phyloP scores from a whole-genome alignment of 2,797 vertebrate genomes.

The Molossus molossus region DNA sequence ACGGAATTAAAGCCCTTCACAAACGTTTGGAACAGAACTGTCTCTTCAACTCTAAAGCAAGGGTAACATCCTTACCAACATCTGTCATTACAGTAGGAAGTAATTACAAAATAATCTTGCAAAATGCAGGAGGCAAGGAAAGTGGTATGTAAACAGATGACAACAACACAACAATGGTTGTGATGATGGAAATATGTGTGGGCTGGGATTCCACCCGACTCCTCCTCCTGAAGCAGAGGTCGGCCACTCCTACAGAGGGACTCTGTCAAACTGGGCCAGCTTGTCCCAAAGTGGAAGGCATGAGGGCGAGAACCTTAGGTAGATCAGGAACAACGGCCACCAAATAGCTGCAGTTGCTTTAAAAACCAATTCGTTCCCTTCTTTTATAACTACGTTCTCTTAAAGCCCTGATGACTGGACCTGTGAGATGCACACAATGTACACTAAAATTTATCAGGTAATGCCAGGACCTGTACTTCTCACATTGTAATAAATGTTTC shows the following conservation, averaged over 20 bases:
- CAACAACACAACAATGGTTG: neutral
- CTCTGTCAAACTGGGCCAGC: neutral
- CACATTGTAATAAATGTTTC: neutral
- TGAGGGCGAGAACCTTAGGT: neutral
- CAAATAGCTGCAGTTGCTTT: constrained; percentile 39
- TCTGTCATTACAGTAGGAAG: neutral
- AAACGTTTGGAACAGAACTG: constrained; percentile 23
- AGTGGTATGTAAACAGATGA: neutral
- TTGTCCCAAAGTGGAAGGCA: neutral
- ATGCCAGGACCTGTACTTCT: neutral
- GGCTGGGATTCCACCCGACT: no score
- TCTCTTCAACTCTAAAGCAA: constrained; percentile 2
- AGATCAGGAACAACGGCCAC: neutral
- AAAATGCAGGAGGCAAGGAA: neutral
- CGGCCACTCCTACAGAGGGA: neutral
- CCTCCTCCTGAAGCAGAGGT: neutral
- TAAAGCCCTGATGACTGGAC: neutral
- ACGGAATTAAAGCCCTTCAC: neutral
- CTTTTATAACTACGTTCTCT: constrained; percentile 7
- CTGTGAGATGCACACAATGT: neutral
- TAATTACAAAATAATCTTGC: neutral
- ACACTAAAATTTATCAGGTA: neutral
- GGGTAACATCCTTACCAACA: neutral
- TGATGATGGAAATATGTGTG: neutral
- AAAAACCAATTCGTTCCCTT: constrained; percentile 17